Base-by-base conservation (phyloP, 2,888 invertebrate genomes). In the Lycia hirtaria region DNA sequence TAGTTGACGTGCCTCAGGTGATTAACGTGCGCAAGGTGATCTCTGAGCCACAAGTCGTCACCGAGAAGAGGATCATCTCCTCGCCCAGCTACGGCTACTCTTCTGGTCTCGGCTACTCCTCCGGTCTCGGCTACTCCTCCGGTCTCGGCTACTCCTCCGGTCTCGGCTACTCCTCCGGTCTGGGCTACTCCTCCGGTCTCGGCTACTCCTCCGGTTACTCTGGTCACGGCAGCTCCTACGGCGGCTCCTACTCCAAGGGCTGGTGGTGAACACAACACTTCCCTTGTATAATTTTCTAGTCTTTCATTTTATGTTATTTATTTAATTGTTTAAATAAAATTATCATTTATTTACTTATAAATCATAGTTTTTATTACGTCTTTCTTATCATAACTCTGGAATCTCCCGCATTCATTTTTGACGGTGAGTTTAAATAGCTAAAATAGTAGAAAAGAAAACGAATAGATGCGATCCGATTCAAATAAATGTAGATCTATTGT, bases 11-110 rank as follows among this genome's bases (percentile, higher is more conserved):
- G 22, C 68, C 68, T 22, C 67, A 67, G 60, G 65, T 69, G 56
- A 61, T 69, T 5, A 61, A 53, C 45, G 68, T 70, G 54, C 68
- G 67, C 49, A 71, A 67, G 66, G 35, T 68, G 56, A 64, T 71
- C 56, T 59, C 71, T 33, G 70, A 67, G 45, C 71, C 71, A 15
- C 65, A 67, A 54, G 56, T 71, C 30, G 35, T 71, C 56, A 64
- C 71, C 5, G 62, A 67, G 51, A 70, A 60, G 54, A 67, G 53
- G 54, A 57, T 64, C 47, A 48, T 71, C 55, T 61, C 66, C 52
- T 38, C 60, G 22, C 68, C 65, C 49, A 48, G 53, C 54, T 22
- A 14, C 20, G 38, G 38, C 38, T 38, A 20, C 38, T 38, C 37
- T n/a, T 37, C 37, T n/a, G 37, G 37, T 6, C 19, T 37, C 38